Evolutionary conservation across 2,113 vertebrate species (phyloP).

Genomic region (Eretmochelys imbricata): DNA sequence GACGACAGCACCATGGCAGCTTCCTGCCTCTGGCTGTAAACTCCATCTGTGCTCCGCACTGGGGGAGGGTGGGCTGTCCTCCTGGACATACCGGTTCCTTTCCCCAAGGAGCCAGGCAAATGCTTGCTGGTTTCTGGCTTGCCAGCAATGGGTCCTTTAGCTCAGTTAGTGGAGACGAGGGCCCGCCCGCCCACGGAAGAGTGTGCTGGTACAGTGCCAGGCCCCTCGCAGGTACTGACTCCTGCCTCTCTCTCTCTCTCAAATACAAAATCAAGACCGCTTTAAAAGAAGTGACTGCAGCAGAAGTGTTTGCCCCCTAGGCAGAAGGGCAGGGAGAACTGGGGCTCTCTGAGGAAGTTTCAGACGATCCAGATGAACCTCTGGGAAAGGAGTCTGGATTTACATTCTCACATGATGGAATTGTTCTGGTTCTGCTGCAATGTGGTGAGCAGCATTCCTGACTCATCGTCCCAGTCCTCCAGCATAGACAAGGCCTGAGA

Average conservation of each 20-base stretch:
- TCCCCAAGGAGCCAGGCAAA: not conserved
- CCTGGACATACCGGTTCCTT: not conserved
- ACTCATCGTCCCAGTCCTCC: not conserved
- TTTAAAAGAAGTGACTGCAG: not conserved
- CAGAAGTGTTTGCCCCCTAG: fast-evolving
- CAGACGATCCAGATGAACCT: not conserved
- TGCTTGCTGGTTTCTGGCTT: not conserved
- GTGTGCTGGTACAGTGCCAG: fast-evolving
- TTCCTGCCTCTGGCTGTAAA: slow-evolving; percentile 41
- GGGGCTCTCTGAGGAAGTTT: not conserved
- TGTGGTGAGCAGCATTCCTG: not conserved
- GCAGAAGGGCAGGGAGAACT: not conserved
- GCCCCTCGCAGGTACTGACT: not conserved
- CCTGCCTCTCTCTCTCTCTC: not conserved
- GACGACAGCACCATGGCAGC: slow-evolving; percentile 24
- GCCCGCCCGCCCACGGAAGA: not conserved
- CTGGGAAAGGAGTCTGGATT: not conserved
- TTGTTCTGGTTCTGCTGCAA: not conserved
- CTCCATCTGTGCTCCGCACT: not conserved
- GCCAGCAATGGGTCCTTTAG: fast-evolving
- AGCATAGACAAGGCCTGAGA: not conserved
- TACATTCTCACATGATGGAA: too few species aligned
- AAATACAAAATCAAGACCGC: not conserved
- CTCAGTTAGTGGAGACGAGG: fast-evolving
- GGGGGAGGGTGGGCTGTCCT: not conserved